These are phyloP conservation scores for Cheilinus undulatus DNA, from an alignment of 2,113 vertebrate genomes.

Conservation along the genomic window DNA sequence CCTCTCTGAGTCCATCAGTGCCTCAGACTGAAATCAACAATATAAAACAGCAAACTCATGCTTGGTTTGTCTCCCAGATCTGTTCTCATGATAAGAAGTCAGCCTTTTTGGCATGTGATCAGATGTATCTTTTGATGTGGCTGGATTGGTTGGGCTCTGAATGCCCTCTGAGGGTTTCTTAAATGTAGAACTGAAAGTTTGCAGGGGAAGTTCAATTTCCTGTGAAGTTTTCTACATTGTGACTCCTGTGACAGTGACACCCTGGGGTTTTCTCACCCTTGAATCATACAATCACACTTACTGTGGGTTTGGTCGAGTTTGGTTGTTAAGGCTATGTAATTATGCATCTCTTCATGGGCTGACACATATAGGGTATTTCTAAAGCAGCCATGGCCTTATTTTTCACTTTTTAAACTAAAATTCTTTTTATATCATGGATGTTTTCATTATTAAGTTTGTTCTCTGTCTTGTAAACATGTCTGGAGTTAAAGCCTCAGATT, in stretches of 20 bases:
- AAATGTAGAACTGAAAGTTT: constrained; percentile 8
- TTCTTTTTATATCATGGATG: too few relatives aligned
- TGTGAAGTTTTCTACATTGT: background rate
- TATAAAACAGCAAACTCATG: background rate
- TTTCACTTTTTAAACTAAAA: too few relatives aligned
- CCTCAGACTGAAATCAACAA: background rate
- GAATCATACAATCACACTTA: background rate
- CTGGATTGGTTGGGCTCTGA: background rate
- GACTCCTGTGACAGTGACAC: background rate
- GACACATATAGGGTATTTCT: too few relatives aligned
- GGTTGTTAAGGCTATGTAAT: background rate
- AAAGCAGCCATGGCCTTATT: too few relatives aligned
- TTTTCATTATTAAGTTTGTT: too few relatives aligned
- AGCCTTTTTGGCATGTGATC: background rate
- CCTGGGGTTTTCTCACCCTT: constrained; percentile 1
- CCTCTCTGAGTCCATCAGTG: background rate
- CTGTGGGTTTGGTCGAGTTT: background rate
- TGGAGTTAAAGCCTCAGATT: background rate
- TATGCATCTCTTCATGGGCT: background rate
- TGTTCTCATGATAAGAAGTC: background rate
- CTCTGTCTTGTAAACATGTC: background rate
- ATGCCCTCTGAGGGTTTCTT: background rate
- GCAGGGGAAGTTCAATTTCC: background rate
- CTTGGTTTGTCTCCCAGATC: background rate
- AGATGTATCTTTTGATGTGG: background rate